Base-by-base conservation (phyloP, 1,140 invertebrate species). In the Sycophaga agraensis region DNA sequence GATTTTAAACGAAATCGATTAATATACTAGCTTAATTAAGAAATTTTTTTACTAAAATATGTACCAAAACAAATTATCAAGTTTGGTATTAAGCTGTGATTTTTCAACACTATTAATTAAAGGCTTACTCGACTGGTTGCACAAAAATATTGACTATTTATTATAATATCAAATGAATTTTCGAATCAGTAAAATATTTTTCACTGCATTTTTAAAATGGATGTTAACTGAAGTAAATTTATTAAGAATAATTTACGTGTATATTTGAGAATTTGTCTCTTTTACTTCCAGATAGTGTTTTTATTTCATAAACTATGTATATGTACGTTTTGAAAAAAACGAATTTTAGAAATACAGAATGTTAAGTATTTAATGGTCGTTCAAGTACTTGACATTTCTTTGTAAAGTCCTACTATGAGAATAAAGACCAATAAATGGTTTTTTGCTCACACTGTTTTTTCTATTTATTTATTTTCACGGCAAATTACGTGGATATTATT, bases 11-110 rank as follows among this genome's bases (percentile, higher is more conserved):
- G 7, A 34, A 34, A 56, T 46, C 43, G 28, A n/a, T 46, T 37
- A 35, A 17, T 46, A 17, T 22, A 45, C 5, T 53, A 14, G 37
- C 51, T 60, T 48, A 60, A 4, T 35, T 45, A 19, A 16, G 9
- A 22, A 35, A n/a, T 55, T 61, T 55, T 53, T 62, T 62, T 26
- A 51, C 34, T 17, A 45, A 51, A 50, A n/a, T 3, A 49, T 51
- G 19, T 31, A 49, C 35, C 19, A 40, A 55, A 37, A 53, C 31
- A 5, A 40, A 31, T 40, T 43, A 49, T 55, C 34, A 62, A 49
- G 24, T 62, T 61, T 55, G 24, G 14, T 62, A 16, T 60, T 54
- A 49, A 57, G 43, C 60, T 57, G 46, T 57, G 53, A 57, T 63
- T 51, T 8, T 51, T 57, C 12, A 57, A 43, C 8, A 26, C 22